Evolutionary conservation across 2,113 vertebrate species (phyloP).

Genomic region (Psettodes erumei): DNA sequence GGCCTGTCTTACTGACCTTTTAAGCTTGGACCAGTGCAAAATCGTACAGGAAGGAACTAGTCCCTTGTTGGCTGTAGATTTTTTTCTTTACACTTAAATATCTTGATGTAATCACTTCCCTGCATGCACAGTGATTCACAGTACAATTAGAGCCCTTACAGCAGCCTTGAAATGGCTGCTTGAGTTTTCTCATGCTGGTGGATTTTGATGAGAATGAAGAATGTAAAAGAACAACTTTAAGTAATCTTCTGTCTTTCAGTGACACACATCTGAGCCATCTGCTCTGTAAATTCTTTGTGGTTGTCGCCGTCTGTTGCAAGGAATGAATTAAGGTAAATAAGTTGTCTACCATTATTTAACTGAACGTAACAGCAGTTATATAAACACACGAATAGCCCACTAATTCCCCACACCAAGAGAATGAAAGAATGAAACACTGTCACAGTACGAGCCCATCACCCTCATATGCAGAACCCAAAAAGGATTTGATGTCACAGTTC

Average conservation of each 20-base stretch:
- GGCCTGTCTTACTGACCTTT: background rate
- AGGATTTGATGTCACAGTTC: no score
- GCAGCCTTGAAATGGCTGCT: background rate
- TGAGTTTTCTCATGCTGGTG: background rate
- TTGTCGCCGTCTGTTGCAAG: background rate
- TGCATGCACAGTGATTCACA: background rate
- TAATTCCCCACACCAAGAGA: background rate
- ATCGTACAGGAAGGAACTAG: background rate
- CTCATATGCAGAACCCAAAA: no score
- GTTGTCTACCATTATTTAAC: background rate
- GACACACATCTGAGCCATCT: background rate
- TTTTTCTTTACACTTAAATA: background rate
- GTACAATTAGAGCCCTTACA: background rate
- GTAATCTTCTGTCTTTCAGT: background rate
- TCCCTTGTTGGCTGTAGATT: no score
- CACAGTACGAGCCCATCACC: no score
- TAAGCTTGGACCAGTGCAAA: background rate
- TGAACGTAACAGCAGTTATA: background rate
- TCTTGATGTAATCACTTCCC: background rate
- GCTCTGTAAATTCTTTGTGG: background rate
- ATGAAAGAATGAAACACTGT: background rate
- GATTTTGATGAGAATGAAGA: background rate
- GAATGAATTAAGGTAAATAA: background rate
- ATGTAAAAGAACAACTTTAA: background rate
- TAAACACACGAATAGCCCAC: background rate